A percentile compares a stretch with the other conserved stretches of the same genome.
Evolutionary conservation across 2,888 invertebrate species (phyloP).

Genomic region (Harpalus rubripes): DNA sequence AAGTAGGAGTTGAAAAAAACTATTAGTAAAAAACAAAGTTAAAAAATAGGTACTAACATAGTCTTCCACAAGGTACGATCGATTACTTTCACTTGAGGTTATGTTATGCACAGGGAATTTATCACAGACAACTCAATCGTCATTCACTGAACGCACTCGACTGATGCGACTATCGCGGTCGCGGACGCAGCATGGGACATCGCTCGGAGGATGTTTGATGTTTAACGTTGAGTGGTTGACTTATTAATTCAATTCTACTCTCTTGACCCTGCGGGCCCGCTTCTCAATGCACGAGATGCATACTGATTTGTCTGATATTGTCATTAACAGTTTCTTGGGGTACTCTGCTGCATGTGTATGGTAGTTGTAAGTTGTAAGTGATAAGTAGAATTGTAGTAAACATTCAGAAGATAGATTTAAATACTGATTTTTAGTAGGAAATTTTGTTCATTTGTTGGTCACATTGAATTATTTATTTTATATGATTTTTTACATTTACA

Average conservation of each 20-base stretch:
- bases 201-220: constrained; percentile 49
- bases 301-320: constrained; percentile 63
- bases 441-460: no score
- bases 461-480: no score
- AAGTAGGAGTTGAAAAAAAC: background rate
- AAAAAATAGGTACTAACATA: constrained; percentile 13
- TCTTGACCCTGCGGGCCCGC: constrained; percentile 55
- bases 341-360: constrained; percentile 8
- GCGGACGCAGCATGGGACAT: background rate
- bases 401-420: no score
- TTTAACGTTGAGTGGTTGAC: constrained; percentile 31
- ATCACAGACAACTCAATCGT: constrained; percentile 31
- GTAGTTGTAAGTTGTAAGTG: no score
- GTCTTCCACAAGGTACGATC: background rate
- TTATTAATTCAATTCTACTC: constrained; percentile 64
- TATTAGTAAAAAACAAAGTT: constrained; percentile 22
- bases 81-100: constrained; percentile 48
- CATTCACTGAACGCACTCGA: constrained; percentile 57
- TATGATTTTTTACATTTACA: no score
- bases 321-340: constrained; percentile 39
- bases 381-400: no score
- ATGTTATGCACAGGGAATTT: constrained; percentile 19
- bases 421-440: no score
- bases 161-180: constrained; percentile 23
- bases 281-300: constrained; percentile 59